Evolutionary conservation across 2,888 invertebrate genomes (phyloP).

Genomic region (Steromphala cineraria): DNA sequence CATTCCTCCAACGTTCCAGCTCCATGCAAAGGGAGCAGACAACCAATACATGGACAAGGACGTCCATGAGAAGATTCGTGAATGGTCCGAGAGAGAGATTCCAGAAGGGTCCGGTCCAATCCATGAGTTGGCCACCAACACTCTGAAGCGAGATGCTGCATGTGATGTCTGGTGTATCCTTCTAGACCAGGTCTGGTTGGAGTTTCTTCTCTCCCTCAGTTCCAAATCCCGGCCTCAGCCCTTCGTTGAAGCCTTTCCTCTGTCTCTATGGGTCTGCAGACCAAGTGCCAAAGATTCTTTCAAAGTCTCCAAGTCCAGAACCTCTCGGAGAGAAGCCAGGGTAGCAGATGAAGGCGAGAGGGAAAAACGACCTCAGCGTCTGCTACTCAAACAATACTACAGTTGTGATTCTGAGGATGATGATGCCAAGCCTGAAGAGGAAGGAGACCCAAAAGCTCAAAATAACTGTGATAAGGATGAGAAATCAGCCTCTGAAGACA

Average conservation of each 20-base stretch:
- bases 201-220: conserved; percentile 90
- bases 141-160: conserved; percentile 76
- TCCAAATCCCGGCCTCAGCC: conserved; percentile 74
- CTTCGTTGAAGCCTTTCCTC: conserved; percentile 82
- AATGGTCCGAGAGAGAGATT: not conserved
- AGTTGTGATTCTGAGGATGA: conserved; percentile 37
- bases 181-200: conserved; percentile 94
- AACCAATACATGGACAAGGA: conserved; percentile 64
- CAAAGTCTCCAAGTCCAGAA: not conserved
- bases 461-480: conserved; percentile 43
- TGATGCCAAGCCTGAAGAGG: conserved; percentile 18
- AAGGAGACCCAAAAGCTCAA: conserved; percentile 5
- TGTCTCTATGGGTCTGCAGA: conserved; percentile 84
- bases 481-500: conserved; percentile 30
- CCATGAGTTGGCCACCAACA: conserved; percentile 51
- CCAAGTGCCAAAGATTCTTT: not conserved
- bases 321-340: not conserved
- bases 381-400: conserved; percentile 49
- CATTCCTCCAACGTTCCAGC: conserved; percentile 51
- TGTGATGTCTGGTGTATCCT: conserved; percentile 90
- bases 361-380: conserved; percentile 40
- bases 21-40: conserved; percentile 55
- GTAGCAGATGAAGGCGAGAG: not conserved
- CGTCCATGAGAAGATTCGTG: conserved; percentile 35
- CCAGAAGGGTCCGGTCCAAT: not conserved